These are phyloP conservation scores for Notamacropus eugenii DNA, from an alignment of 2,797 vertebrate species.

Conservation along the genomic window DNA sequence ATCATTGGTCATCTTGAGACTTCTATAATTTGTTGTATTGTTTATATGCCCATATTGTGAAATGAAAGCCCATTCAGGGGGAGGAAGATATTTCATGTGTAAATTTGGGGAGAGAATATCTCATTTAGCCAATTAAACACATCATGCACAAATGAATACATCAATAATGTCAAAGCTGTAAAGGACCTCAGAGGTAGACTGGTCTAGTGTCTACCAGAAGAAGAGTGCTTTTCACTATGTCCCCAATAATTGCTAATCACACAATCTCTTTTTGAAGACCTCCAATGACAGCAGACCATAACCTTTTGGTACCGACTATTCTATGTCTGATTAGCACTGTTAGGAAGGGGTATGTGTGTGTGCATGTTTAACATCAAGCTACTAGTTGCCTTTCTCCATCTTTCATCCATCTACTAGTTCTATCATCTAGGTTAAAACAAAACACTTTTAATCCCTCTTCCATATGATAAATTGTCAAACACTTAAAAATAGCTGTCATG, in stretches of 20 bases:
- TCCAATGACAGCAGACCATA: background rate
- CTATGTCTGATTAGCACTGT: background rate
- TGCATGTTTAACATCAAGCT: background rate
- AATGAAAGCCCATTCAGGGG: background rate
- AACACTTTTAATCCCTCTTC: background rate
- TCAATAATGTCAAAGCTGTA: background rate
- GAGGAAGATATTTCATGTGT: background rate
- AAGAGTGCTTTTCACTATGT: background rate
- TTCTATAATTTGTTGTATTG: background rate
- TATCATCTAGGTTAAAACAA: background rate
- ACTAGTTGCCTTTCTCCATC: background rate
- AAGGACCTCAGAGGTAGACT: background rate
- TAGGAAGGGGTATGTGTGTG: background rate
- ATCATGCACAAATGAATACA: background rate
- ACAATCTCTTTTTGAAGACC: background rate
- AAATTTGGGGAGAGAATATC: background rate
- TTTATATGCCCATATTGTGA: background rate
- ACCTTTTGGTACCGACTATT: background rate
- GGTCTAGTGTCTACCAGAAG: background rate
- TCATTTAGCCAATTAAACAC: background rate
- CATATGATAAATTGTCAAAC: background rate
- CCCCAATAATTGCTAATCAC: background rate
- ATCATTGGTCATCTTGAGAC: background rate
- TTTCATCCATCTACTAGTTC: background rate
- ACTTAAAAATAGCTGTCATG: background rate